Conservation (phyloP, 2,888 invertebrate species). For the Tetranychus truncatus region DNA sequence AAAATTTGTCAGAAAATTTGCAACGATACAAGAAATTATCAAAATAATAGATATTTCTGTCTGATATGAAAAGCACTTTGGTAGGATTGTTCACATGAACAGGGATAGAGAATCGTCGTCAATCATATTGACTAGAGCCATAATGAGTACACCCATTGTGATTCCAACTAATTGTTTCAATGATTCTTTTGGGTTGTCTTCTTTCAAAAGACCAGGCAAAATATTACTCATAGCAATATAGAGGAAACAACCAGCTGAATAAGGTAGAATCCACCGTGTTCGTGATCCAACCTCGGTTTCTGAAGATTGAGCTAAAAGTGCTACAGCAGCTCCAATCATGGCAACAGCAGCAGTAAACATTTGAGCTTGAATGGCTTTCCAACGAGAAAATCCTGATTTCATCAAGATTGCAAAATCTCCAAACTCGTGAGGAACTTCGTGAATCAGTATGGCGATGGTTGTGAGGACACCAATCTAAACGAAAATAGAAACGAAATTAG, state of each 20-base stretch:
- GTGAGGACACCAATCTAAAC: constrained; percentile 67
- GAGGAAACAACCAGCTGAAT: constrained; percentile 91
- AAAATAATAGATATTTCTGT: no score
- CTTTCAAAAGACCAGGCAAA: constrained; percentile 72
- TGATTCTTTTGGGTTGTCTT: constrained; percentile 35
- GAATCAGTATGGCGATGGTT: constrained; percentile 79
- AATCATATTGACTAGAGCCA: constrained; percentile 21
- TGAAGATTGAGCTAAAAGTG: constrained; percentile 50
- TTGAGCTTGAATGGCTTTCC: constrained; percentile 88
- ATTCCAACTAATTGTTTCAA: constrained; percentile 25
- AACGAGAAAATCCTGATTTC: constrained; percentile 64
- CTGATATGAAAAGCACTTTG: no score
- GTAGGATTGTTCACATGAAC: no score
- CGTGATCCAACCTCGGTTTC: constrained; percentile 45
- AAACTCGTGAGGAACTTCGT: constrained; percentile 97
- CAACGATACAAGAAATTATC: no score
- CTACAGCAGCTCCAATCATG: constrained; percentile 66
- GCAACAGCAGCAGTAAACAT: constrained; percentile 74
- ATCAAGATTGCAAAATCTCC: constrained; percentile 93
- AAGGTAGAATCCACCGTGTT: constrained; percentile 80
- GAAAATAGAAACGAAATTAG: neutral
- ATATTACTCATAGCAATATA: constrained; percentile 91
- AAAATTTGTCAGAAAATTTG: no score
- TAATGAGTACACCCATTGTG: constrained; percentile 23
- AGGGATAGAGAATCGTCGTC: neutral